Conservation (phyloP, 2,113 vertebrate genomes). For the Elephantulus edwardii region DNA sequence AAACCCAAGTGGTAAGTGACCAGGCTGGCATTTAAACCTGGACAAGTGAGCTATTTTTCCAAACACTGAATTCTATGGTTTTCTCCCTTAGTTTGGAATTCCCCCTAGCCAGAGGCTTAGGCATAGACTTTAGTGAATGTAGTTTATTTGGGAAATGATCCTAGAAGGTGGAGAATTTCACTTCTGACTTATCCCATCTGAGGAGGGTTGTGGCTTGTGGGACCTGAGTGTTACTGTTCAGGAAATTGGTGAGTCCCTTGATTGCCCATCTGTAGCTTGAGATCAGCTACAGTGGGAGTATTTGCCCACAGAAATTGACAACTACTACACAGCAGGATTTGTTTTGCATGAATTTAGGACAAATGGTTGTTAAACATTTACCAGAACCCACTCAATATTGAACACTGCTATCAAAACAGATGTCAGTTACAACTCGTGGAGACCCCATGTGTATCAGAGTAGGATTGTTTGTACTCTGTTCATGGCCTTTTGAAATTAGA, state of each 20-base stretch:
- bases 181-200: fast-evolving
- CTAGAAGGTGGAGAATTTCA: background rate
- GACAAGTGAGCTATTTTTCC: background rate
- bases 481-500: background rate
- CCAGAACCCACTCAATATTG: background rate
- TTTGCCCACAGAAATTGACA: background rate
- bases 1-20: background rate
- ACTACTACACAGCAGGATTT: background rate
- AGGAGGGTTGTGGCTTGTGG: background rate
- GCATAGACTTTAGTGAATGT: background rate
- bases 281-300: background rate
- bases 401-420: background rate
- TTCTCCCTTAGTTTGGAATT: background rate
- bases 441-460: background rate
- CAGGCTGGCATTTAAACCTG: background rate
- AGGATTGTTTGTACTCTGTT: background rate
- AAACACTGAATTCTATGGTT: background rate
- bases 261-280: background rate
- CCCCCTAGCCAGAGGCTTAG: background rate
- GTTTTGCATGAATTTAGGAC: background rate
- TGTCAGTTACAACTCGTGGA: background rate
- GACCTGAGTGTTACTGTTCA: background rate
- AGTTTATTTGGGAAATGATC: background rate
- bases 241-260: background rate
- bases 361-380: background rate